Conservation (phyloP, 2,113 vertebrate species). For the Ammospiza nelsoni region DNA sequence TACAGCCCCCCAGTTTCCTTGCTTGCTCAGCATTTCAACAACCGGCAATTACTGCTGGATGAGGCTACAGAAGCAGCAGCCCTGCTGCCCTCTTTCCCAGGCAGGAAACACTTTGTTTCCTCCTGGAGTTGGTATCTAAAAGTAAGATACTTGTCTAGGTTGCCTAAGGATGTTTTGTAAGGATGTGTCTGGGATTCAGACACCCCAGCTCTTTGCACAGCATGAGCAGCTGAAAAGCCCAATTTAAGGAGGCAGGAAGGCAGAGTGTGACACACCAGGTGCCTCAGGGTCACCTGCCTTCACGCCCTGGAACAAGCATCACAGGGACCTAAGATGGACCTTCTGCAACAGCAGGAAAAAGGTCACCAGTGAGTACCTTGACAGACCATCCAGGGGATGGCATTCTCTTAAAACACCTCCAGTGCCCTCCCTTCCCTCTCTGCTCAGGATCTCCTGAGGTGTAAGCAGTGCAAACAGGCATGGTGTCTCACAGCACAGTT, state of each 20-base stretch:
- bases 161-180: background rate
- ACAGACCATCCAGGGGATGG: background rate
- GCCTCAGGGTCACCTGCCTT: background rate
- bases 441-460: background rate
- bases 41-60: background rate
- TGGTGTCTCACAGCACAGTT: background rate
- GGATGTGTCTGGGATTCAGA: background rate
- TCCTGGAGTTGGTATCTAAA: background rate
- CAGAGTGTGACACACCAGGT: background rate
- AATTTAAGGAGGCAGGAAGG: background rate
- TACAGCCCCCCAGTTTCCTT: background rate
- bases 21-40: background rate
- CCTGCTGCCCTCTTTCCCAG: background rate
- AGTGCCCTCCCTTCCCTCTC: background rate
- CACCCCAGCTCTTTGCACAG: background rate
- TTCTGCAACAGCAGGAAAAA: background rate
- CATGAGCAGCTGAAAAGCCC: background rate
- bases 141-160: background rate
- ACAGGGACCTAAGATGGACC: background rate
- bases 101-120: background rate
- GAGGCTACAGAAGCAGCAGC: background rate
- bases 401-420: background rate
- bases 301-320: rapidly evolving
- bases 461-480: background rate
- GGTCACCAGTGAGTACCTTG: background rate